Evolutionary conservation across 1,140 invertebrate species (phyloP).

Genomic region (Aphidius gifuensis): DNA sequence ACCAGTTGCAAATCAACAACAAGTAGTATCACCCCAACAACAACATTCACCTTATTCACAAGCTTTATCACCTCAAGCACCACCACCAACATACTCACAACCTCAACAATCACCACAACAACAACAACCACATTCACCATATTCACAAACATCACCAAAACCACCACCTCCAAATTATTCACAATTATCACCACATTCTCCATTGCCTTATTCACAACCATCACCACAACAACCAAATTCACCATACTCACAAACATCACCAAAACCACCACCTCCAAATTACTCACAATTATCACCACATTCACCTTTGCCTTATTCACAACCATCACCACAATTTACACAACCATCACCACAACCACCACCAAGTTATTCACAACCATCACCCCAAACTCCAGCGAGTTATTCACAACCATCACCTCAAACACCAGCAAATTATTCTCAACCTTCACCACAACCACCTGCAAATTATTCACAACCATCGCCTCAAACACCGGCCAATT

Average conservation of each 20-base stretch:
- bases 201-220: slow-evolving; percentile 37
- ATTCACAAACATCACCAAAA: slow-evolving; percentile 42
- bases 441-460: slow-evolving; percentile 27
- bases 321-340: slow-evolving; percentile 43
- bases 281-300: slow-evolving; percentile 46
- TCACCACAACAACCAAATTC: slow-evolving; percentile 30
- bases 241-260: slow-evolving; percentile 30
- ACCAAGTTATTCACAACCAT: slow-evolving; percentile 37
- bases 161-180: slow-evolving; percentile 34
- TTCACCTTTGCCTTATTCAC: slow-evolving; percentile 38
- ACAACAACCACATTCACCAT: slow-evolving; percentile 36
- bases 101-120: slow-evolving; percentile 35
- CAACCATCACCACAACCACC: slow-evolving; percentile 41
- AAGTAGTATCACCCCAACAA: slow-evolving; percentile 24
- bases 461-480: slow-evolving; percentile 24
- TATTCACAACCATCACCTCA: slow-evolving; percentile 45
- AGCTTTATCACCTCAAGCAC: slow-evolving; percentile 26
- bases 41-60: slow-evolving; percentile 36
- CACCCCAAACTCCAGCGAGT: slow-evolving; percentile 39
- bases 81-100: slow-evolving; percentile 25
- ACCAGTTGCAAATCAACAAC: slow-evolving; percentile 4
- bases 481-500: slow-evolving; percentile 22
- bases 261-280: slow-evolving; percentile 26
- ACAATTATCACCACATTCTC: slow-evolving; percentile 36
- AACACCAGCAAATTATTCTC: slow-evolving; percentile 34